Conservation (phyloP, 2,797 vertebrate species). For the Pristis pectinata region DNA sequence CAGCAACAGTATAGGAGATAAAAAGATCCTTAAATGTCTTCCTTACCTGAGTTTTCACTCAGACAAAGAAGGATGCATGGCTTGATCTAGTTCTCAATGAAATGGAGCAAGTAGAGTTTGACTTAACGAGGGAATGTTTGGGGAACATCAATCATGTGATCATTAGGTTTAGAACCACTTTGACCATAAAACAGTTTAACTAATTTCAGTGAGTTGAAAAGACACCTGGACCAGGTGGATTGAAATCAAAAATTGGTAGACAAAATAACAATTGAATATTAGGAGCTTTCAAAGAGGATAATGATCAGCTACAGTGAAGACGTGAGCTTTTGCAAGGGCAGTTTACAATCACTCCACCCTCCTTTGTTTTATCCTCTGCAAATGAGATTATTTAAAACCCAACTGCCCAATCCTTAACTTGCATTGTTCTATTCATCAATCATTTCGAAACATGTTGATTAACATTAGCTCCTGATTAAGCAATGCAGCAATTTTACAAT, state of each 20-base stretch:
- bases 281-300: not conserved
- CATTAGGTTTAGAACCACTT: not conserved
- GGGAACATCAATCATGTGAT: not conserved
- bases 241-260: not conserved
- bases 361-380: not conserved
- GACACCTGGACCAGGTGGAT: not conserved
- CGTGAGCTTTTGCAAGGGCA: not conserved
- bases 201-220: not conserved
- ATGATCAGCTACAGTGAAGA: not conserved
- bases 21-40: not conserved
- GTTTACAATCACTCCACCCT: not conserved
- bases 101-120: not conserved
- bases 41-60: not conserved
- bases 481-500: not conserved
- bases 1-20: not conserved
- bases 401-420: not conserved
- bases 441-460: not conserved
- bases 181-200: not conserved
- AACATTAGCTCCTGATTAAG: not conserved
- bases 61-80: not conserved
- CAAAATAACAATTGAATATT: not conserved
- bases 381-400: not conserved
- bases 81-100: not conserved
- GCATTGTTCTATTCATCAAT: not conserved
- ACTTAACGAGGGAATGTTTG: not conserved